A percentile compares a stretch with the other conserved stretches of the same genome.
These are phyloP conservation scores for Callitettix versicolor DNA, from an alignment of 1,140 invertebrate species.

Conservation along the genomic window DNA sequence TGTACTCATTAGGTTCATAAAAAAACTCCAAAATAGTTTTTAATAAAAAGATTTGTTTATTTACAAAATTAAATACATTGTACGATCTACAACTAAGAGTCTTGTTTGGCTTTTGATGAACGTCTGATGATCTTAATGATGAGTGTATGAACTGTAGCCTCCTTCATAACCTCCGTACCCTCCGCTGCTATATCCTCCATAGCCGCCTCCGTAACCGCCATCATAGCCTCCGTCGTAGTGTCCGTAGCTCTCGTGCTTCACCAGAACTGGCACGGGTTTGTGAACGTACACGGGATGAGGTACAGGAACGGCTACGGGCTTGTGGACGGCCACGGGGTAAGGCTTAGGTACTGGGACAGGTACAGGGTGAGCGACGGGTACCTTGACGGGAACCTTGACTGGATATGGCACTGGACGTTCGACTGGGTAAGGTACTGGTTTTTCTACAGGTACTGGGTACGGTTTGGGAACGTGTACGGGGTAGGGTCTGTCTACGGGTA, in stretches of 20 bases:
- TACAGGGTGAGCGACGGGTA: constrained; percentile 19
- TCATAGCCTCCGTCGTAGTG: neutral
- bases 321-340: constrained; percentile 17
- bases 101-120: neutral
- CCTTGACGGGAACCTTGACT: constrained; percentile 18
- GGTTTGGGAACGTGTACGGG: constrained; percentile 37
- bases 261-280: constrained; percentile 18
- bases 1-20: too few species aligned
- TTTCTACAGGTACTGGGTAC: constrained; percentile 43
- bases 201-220: constrained; percentile 4
- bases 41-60: too few species aligned
- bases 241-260: constrained; percentile 5
- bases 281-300: constrained; percentile 31
- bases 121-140: neutral
- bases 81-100: neutral
- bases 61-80: neutral
- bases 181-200: constrained; percentile 2
- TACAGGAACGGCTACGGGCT: constrained; percentile 35
- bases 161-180: too few species aligned
- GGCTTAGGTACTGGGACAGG: constrained; percentile 20
- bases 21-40: too few species aligned
- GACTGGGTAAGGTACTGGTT: constrained; percentile 48
- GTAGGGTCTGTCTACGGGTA: constrained; percentile 48
- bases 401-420: constrained; percentile 38
- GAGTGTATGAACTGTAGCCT: neutral